These are phyloP conservation scores for Rhimphoctona megacephalus DNA, from an alignment of 2,888 invertebrate species.

Conservation along the genomic window DNA sequence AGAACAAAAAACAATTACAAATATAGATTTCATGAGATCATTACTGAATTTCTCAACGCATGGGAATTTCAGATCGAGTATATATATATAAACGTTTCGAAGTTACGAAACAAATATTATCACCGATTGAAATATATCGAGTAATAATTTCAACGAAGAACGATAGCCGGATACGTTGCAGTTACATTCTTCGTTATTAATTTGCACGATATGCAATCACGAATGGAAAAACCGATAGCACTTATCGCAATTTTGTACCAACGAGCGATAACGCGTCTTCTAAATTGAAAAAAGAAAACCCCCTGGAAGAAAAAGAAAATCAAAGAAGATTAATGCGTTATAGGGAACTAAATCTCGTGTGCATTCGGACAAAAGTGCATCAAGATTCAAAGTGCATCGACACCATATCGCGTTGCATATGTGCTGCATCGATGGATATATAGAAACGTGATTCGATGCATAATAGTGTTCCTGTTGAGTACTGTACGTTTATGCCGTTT, in stretches of 20 bases:
- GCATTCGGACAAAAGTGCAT: constrained; percentile 40
- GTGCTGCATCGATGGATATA: constrained; percentile 23
- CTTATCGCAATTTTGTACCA: neutral
- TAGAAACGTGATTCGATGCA: constrained; percentile 52
- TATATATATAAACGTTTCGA: neutral
- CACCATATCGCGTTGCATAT: constrained; percentile 29
- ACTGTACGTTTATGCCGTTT: constrained; percentile 42
- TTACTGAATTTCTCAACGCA: neutral
- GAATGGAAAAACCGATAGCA: neutral
- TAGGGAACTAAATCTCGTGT: neutral
- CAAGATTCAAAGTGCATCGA: constrained; percentile 58
- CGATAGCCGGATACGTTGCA: neutral
- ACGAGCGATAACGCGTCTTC: constrained; percentile 29
- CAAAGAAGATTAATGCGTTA: constrained; percentile 15
- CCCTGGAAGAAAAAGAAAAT: neutral
- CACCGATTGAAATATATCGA: neutral
- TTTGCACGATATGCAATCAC: neutral
- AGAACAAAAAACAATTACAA: neutral
- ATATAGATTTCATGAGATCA: neutral
- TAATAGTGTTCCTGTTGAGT: constrained; percentile 40
- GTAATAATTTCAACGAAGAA: neutral
- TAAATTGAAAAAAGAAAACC: neutral
- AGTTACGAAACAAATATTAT: neutral
- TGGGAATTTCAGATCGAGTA: neutral
- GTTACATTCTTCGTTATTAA: neutral